Evolutionary conservation across 2,888 invertebrate species (phyloP), one percentile per base, ranked within the genome.

Genomic region (Melieria picta): DNA sequence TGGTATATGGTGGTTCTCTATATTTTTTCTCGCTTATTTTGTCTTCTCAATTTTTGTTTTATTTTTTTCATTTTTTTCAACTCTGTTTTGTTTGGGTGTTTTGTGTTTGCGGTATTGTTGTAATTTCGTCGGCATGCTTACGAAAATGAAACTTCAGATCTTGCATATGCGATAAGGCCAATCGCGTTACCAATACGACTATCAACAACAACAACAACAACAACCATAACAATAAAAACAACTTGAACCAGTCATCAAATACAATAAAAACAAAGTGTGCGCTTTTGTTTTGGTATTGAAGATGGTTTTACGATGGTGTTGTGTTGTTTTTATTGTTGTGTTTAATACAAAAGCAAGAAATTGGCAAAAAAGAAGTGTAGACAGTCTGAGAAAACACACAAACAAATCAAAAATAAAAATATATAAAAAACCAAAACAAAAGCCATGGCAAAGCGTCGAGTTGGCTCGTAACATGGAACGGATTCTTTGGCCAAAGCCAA

Each of bases 1-100:
- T 83, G 82, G 80, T 81, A 78, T 81, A 81, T 80, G 83, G 78
- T 68, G 56, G 67, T 50, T 48, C 16, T 43, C 48, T 50, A 16
- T 58, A 43, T 67, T 67, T 67, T 5, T 52, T 60, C 42, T 16
- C 13, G 45, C 48, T 42, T 50, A 42, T 50, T 67, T 50, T 56
- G 55, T 57, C 46, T 13, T 60, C 11, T 52, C n/a, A 48, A 45
- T 45, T 30, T 30, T 67, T 50, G 13, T 47, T 66, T 58, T n/a
- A 4, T 67, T 48, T 43, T 11, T 43, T 43, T 5, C n/a, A 11
- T 11, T 55, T 64, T 52, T 52, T 64, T 1, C 30, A 30, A 30
- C 30, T 58, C 58, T 57, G 47, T 7, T 58, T 66, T 6, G 16
- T n/a, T 47, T 47, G n/a, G 11, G 43, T 16, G 9, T 30, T n/a